Evolutionary conservation across 2,888 invertebrate species (phyloP), one percentile per base, ranked within the genome.

Genomic region (Melieria omissa): DNA sequence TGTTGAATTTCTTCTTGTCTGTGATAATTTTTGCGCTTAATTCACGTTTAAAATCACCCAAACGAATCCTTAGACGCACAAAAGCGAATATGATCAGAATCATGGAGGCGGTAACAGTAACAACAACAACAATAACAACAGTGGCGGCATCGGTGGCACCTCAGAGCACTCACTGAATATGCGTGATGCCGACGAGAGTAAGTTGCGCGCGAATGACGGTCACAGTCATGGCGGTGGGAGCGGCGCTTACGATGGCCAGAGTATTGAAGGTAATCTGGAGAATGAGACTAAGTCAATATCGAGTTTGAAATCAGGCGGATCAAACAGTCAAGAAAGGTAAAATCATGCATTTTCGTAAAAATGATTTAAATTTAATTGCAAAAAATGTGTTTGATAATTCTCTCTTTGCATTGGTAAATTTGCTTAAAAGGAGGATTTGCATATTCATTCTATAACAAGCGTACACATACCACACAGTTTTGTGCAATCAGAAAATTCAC

Each of bases 191-290:
- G 78, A 76, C 1, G 72, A 72, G 5, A 73, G 42, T 61, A 77
- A 77, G 68, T 46, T 75, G 61, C 73, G 73, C 55, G 45, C 70
- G n/a, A 70, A 72, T 60, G 73, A 74, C 41, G 67, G 68, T 62
- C 72, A 70, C 65, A 74, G 73, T 70, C 57, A 78, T 76, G 72
- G 74, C 61, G 83, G 65, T 60, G 93, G 93, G 85, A 93, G 72
- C 42, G 74, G 92, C 88, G 93, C 93, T 86, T 96, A 95, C 88
- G 97, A 96, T 88, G 96, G 96, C 86, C 90, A 95, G 80, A 96
- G 96, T 82, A 95, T 95, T 72, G 96, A 97, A 84, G 96, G 95
- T 74, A 95, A 95, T 87, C 93, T 96, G 75, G 96, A 97, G 87
- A 94, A 96, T 74, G 96, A 97, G 88, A 96, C 97, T 5, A 93